These are phyloP conservation scores for Lasioglossum villosulum DNA, from an alignment of 2,888 invertebrate species.

Conservation along the genomic window DNA sequence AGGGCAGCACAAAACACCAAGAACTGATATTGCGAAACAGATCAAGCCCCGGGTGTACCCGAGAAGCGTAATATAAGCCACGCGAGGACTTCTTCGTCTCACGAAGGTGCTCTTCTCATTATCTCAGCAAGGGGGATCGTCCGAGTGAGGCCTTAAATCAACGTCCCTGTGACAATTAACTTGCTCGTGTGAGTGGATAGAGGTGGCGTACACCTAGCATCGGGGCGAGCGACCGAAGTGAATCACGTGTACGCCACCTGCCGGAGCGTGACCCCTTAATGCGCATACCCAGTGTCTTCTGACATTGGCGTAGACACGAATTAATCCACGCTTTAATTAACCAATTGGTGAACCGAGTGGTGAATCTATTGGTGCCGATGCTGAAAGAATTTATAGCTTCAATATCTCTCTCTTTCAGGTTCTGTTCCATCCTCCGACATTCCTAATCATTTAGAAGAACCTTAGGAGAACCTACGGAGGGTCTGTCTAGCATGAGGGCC, in stretches of 20 bases:
- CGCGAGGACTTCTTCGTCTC: slow-evolving; percentile 53
- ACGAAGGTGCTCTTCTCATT: slow-evolving; percentile 63
- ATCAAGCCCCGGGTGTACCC: slow-evolving; percentile 35
- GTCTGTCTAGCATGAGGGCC: too few species aligned
- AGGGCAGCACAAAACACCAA: slow-evolving; percentile 12
- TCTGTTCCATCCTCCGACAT: neutral
- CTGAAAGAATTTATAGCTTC: neutral
- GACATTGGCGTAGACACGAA: slow-evolving; percentile 55
- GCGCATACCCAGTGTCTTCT: slow-evolving; percentile 68
- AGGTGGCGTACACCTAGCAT: slow-evolving; percentile 66
- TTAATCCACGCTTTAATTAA: neutral
- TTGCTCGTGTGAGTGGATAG: slow-evolving; percentile 74
- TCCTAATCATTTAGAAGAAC: too few species aligned
- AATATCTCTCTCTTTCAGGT: too few species aligned
- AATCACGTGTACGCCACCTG: slow-evolving; percentile 82
- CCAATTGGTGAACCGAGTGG: neutral
- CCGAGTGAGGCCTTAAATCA: slow-evolving; percentile 70
- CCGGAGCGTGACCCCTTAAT: slow-evolving; percentile 82
- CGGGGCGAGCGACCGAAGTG: slow-evolving; percentile 72
- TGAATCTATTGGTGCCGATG: neutral
- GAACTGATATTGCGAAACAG: slow-evolving; percentile 28
- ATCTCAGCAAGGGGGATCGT: slow-evolving; percentile 68
- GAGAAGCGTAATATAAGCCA: slow-evolving; percentile 59
- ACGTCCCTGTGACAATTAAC: slow-evolving; percentile 77
- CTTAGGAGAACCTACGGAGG: too few species aligned